Conservation (phyloP, 1,140 invertebrate genomes). For the Sitobion miscanthi region DNA sequence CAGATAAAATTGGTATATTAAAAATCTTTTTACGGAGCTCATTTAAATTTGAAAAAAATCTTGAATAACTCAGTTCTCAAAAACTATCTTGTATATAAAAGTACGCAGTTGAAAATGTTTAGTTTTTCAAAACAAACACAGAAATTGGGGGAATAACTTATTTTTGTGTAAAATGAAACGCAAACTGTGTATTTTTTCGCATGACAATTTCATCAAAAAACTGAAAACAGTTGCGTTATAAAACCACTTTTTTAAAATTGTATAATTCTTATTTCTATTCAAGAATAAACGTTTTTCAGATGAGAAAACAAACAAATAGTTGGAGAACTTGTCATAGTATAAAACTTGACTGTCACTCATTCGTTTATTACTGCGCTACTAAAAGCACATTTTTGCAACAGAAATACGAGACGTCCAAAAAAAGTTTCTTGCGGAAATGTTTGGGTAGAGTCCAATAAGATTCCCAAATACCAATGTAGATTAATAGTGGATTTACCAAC, state of each 20-base stretch:
- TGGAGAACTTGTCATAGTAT: background rate
- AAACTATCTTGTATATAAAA: background rate
- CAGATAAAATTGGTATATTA: too few species aligned
- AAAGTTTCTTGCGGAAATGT: background rate
- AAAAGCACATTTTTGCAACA: background rate
- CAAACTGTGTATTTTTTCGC: background rate
- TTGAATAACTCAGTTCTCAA: background rate
- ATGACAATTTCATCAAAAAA: background rate
- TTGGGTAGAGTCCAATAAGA: constrained; percentile 15
- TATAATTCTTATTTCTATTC: background rate
- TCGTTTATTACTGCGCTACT: background rate
- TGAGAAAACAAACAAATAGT: background rate
- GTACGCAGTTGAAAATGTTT: background rate
- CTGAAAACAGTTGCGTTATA: background rate
- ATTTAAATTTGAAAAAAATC: background rate
- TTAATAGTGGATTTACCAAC: background rate
- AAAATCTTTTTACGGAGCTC: too few species aligned
- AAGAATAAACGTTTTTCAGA: background rate
- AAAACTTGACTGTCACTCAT: background rate
- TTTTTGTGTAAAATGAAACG: background rate
- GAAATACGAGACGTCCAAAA: background rate
- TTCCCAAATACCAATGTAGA: background rate
- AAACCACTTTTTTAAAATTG: background rate
- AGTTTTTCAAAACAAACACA: background rate
- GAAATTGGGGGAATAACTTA: background rate